Percentiles rank a stretch among this genome's conserved stretches.
These are phyloP conservation scores for Chromis chromis DNA, from an alignment of 2,797 vertebrate genomes.

Conservation along the genomic window DNA sequence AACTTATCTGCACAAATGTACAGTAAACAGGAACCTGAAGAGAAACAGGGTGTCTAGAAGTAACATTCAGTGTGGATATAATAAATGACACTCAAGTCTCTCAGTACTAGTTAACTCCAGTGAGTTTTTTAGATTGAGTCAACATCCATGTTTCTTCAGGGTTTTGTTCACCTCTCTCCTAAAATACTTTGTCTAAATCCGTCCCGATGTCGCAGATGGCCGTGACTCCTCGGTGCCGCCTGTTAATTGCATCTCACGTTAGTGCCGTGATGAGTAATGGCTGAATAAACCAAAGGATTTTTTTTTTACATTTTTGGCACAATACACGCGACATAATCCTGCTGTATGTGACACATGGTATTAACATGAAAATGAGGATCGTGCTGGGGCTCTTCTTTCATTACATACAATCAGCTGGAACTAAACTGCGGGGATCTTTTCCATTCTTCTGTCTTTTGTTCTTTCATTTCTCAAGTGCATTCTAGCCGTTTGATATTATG, in stretches of 20 bases:
- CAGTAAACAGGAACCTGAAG: neutral
- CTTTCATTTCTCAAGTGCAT: neutral
- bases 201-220: slow-evolving; percentile 19
- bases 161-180: slow-evolving; percentile 30
- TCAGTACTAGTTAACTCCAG: neutral
- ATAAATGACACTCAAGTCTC: no score
- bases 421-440: neutral
- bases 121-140: slow-evolving; percentile 13
- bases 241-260: slow-evolving; percentile 29
- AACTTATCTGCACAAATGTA: neutral
- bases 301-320: slow-evolving; percentile 17
- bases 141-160: slow-evolving; percentile 13
- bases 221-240: slow-evolving; percentile 31
- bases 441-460: neutral
- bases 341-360: neutral
- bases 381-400: neutral
- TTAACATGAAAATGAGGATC: slow-evolving; percentile 5
- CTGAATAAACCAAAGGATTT: slow-evolving; percentile 2
- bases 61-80: no score
- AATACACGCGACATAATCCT: neutral
- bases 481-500: neutral
- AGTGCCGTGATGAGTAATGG: slow-evolving; percentile 33
- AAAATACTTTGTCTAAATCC: slow-evolving; percentile 37
- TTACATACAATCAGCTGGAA: neutral
- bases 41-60: no score